phyloP scores from a whole-genome alignment of 2,797 vertebrate species.

The Chaenodraco wilsoni region DNA sequence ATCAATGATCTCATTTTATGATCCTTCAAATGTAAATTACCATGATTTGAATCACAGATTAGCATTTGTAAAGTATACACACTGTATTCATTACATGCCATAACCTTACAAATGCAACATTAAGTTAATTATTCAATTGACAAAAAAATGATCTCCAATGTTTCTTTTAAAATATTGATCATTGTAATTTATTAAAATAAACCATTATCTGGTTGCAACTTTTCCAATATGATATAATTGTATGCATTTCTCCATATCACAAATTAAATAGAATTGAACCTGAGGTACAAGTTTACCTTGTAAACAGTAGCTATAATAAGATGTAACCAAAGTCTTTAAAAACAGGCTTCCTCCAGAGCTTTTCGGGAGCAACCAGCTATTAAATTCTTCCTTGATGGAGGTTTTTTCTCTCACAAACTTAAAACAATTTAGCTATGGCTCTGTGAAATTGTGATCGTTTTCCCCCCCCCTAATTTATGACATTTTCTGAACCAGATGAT shows the following conservation, averaged over 20 bases:
- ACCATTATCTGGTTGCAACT: background rate
- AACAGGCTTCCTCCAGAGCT: background rate
- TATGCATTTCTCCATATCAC: background rate
- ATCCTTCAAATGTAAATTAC: background rate
- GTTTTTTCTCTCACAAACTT: background rate
- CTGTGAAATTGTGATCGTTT: background rate
- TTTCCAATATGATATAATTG: background rate
- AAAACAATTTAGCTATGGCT: background rate
- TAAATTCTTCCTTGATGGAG: background rate
- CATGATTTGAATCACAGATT: background rate
- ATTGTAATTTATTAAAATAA: background rate
- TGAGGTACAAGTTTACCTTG: no score
- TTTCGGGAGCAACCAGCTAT: background rate
- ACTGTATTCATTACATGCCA: background rate
- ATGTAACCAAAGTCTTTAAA: no score
- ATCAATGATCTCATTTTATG: conserved; percentile 2
- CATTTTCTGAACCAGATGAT: background rate
- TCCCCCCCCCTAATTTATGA: no score
- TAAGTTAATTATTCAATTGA: background rate
- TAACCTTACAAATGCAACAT: background rate
- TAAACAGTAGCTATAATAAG: no score
- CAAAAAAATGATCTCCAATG: background rate
- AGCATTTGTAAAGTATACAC: background rate
- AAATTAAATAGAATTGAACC: background rate
- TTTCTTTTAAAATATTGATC: background rate